Evolutionary conservation across 1,140 invertebrate genomes (phyloP), one percentile per base, ranked within the genome.

Genomic region (Drosophila pruinosa): DNA sequence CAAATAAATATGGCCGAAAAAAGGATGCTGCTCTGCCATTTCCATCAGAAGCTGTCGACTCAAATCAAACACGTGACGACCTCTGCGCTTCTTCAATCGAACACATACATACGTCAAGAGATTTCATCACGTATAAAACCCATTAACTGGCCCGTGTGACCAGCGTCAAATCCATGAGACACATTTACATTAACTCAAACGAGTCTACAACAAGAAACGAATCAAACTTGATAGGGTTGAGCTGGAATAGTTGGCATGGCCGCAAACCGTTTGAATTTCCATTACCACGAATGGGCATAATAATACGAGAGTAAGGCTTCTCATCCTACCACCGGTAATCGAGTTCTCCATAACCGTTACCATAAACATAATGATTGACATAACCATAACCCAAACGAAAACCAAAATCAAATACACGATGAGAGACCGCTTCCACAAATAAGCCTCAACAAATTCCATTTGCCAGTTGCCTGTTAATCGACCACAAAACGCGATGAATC

Each of bases 341-440:
- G 75, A 79, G 28, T 79, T 56, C 21, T 61, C 26, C 72, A 75
- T 80, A 80, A 79, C 63, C 77, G 58, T 79, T 54, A 79, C 76
- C 67, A 80, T 79, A 69, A 79, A 79, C 72, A 75, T 75, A 75
- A 78, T 78, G 72, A 75, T 75, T 75, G 72, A 65, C 67, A 80
- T 79, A 72, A 79, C 78, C 78, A 80, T 79, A 79, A 75, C 58
- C 78, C 59, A 47, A 43, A 15, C 53, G 31, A 22, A 50, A 52
- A 43, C 28, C 48, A 15, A 38, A 45, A 7, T 6, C 24, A 14
- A 36, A 47, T 45, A 70, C 57, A 65, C 65, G 58, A 62, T 43
- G 31, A 67, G 39, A 28, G 17, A 12, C 28, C 19, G 17, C 24
- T 14, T 64, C 26, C 28, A 21, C 48, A 24, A 56, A 73, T 62